These are phyloP conservation scores for Pedionomus torquatus DNA, from an alignment of 2,113 vertebrate species.

Conservation along the genomic window DNA sequence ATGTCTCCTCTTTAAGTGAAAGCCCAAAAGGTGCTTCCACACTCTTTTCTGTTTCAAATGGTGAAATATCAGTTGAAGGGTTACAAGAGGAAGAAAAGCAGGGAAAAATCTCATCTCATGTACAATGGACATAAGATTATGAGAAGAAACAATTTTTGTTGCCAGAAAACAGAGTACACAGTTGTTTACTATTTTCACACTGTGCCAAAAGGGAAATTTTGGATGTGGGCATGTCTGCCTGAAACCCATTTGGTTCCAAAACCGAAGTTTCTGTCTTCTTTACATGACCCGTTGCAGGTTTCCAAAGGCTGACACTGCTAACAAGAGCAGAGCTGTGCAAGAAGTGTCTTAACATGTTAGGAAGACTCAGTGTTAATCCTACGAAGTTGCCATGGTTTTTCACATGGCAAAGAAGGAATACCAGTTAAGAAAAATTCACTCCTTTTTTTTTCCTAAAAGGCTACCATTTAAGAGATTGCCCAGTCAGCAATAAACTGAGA, in stretches of 20 bases:
- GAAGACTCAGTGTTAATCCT: neutral
- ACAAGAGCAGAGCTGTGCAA: neutral
- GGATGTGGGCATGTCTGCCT: neutral
- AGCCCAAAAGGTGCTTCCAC: neutral
- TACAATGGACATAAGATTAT: neutral
- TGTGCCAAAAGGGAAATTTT: neutral
- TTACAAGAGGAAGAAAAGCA: neutral
- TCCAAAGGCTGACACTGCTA: neutral
- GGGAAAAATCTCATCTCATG: neutral
- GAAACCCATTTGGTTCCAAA: neutral
- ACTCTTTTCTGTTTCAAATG: neutral
- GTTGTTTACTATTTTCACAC: neutral
- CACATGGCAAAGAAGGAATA: neutral
- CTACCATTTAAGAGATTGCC: neutral
- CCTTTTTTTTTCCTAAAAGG: neutral
- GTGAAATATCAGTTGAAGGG: neutral
- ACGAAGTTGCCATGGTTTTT: neutral
- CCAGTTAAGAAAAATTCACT: neutral
- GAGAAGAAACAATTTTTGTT: neutral
- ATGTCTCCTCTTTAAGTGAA: neutral
- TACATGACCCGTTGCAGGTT: fast-evolving
- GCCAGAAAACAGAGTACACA: neutral
- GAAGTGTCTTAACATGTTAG: neutral
- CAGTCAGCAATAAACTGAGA: neutral
- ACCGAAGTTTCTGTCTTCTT: neutral